These are phyloP conservation scores for Morpho deidamia DNA, from an alignment of 2,888 invertebrate genomes.

Conservation along the genomic window DNA sequence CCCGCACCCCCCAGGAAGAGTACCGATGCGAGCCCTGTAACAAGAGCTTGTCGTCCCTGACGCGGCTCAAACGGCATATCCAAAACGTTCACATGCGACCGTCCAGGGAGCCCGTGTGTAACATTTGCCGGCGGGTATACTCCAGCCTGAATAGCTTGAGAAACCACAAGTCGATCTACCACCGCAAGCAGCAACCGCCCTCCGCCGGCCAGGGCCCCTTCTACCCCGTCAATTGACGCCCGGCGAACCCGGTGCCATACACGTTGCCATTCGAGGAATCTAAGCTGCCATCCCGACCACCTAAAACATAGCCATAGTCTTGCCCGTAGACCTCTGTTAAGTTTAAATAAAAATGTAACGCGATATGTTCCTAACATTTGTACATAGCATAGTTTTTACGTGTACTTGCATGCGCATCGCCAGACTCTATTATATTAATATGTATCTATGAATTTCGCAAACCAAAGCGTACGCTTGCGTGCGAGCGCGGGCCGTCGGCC, in stretches of 20 bases:
- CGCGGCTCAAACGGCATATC: slow-evolving; percentile 93
- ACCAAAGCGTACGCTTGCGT: slow-evolving; percentile 49
- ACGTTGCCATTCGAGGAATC: slow-evolving; percentile 63
- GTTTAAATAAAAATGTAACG: slow-evolving; percentile 58
- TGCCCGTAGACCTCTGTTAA: slow-evolving; percentile 71
- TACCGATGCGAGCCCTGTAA: slow-evolving; percentile 95
- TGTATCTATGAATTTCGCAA: slow-evolving; percentile 59
- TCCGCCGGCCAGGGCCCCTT: slow-evolving; percentile 59
- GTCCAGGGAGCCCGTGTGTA: slow-evolving; percentile 93
- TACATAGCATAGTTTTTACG: slow-evolving; percentile 74
- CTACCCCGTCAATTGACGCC: slow-evolving; percentile 70
- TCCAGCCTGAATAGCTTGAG: slow-evolving; percentile 93
- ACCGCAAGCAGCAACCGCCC: slow-evolving; percentile 88
- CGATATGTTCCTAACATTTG: slow-evolving; percentile 77
- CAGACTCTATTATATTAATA: slow-evolving; percentile 38
- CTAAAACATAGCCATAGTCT: slow-evolving; percentile 69
- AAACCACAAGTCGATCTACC: slow-evolving; percentile 96
- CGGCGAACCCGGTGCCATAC: slow-evolving; percentile 37
- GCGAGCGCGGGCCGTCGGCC: slow-evolving; percentile 44
- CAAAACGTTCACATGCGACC: slow-evolving; percentile 95
- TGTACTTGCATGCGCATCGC: slow-evolving; percentile 73
- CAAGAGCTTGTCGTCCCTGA: slow-evolving; percentile 92
- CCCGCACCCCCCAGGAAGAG: slow-evolving; percentile 89
- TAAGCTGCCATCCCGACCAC: slow-evolving; percentile 72
- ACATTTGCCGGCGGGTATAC: slow-evolving; percentile 94